Conservation (phyloP, 2,113 vertebrate species). For the Gymnobelideus leadbeateri region DNA sequence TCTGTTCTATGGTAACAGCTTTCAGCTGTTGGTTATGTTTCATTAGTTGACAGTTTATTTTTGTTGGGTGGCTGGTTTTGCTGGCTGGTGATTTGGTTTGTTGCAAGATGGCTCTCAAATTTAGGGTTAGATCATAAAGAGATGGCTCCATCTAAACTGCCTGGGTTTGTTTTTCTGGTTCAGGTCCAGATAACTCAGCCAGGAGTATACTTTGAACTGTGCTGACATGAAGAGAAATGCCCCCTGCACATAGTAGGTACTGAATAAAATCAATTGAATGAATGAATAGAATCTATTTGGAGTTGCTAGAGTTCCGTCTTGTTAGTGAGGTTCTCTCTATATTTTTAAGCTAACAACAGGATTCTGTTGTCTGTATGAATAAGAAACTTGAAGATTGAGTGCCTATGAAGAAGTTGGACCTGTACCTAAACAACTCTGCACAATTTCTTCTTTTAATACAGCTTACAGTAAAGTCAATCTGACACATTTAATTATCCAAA, state of each 20-base stretch:
- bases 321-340: neutral
- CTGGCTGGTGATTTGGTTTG: neutral
- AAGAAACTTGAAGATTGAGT: neutral
- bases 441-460: neutral
- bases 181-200: neutral
- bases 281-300: neutral
- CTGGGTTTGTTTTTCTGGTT: neutral
- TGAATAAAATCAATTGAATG: neutral
- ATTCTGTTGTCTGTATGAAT: neutral
- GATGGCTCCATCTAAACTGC: neutral
- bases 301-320: neutral
- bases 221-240: neutral
- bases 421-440: neutral
- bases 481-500: neutral
- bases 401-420: neutral
- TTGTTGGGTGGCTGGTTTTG: slow-evolving; percentile 25
- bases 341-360: neutral
- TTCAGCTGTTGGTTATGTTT: slow-evolving; percentile 34
- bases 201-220: neutral
- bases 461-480: neutral
- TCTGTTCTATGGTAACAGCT: neutral
- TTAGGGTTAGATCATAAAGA: neutral
- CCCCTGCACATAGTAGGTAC: neutral
- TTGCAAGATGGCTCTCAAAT: neutral
- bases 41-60: slow-evolving; percentile 6